Evolutionary conservation across 2,113 vertebrate genomes (phyloP), one percentile per base, ranked within the genome.

Genomic region (Cyanocitta stelleri): DNA sequence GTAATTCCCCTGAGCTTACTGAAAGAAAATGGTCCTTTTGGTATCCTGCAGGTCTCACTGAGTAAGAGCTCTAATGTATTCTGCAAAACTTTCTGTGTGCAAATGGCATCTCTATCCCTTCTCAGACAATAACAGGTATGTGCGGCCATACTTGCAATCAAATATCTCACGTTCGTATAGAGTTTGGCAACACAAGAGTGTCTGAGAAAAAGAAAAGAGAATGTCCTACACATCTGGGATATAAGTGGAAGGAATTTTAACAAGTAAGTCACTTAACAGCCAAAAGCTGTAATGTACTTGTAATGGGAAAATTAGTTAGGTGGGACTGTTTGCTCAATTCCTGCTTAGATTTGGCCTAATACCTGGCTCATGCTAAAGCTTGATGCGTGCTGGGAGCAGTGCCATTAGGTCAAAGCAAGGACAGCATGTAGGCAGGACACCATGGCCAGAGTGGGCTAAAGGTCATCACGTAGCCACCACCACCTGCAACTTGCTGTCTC

Each of bases 361-460:
- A 54, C 8, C 13, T 11, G 84, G 39, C 14, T 49, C 32, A 18
- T 67, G 24, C 18, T 41, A 43, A 73, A 21, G 20, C 17, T 17
- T 71, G 30, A 8, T 52, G 8, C 16, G 11, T 62, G 27, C n/a
- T 73, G 55, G 44, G 23, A 85, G 18, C 35, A 51, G 20, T 30
- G 35, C 9, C 49, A 10, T 51, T 24, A 37, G 15, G 23, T 51
- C 69, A 77, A 59, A 51, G 44, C 29, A 69, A 81, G 44, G 44
- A 39, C 22, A 37, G 27, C 9, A 11, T 0, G 0, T 16, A 9
- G 33, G 44, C 35, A 80, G 43, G 48, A 49, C 32, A 35, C 0
- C 2, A 41, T 13, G 27, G 16, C 19, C 41, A 35, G 54, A 29
- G 69, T 16, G 19, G 10, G 37, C 33, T 55, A 11, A 61, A 74